Evolutionary conservation across 2,113 vertebrate genomes (phyloP).

Genomic region (Gymnogyps californianus): DNA sequence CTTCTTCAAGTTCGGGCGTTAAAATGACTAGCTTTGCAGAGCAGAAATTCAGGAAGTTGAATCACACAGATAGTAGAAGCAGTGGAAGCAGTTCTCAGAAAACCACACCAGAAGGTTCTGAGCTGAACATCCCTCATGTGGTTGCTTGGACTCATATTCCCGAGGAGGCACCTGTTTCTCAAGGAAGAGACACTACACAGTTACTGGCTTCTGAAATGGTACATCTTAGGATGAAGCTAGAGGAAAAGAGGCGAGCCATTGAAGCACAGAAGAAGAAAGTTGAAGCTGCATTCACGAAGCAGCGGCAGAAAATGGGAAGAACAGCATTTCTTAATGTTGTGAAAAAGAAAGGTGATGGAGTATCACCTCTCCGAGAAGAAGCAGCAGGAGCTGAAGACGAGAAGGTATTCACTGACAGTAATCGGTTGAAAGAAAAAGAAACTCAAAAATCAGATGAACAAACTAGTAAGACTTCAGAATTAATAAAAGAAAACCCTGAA

Average conservation of each 20-base stretch:
- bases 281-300: constrained; percentile 91
- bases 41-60: constrained; percentile 89
- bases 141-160: constrained; percentile 90
- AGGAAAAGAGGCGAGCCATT: constrained; percentile 95
- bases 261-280: constrained; percentile 98
- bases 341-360: constrained; percentile 88
- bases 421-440: constrained; percentile 66
- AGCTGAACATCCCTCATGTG: constrained; percentile 86
- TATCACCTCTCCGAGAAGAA: constrained; percentile 83
- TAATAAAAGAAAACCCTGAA: constrained; percentile 64
- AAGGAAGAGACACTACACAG: constrained; percentile 87
- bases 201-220: constrained; percentile 96
- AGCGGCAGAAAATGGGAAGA: constrained; percentile 94
- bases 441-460: constrained; percentile 47
- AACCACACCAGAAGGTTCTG: constrained; percentile 92
- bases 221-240: constrained; percentile 91
- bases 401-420: constrained; percentile 66
- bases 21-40: constrained; percentile 98
- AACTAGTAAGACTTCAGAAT: constrained; percentile 39
- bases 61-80: constrained; percentile 81
- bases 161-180: constrained; percentile 78
- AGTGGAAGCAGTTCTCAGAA: constrained; percentile 90
- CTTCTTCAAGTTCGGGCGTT: constrained; percentile 86
- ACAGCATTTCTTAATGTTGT: constrained; percentile 94
- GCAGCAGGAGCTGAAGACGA: constrained; percentile 77